Evolutionary conservation across 2,888 invertebrate species (phyloP).

Genomic region (Autographa gamma): DNA sequence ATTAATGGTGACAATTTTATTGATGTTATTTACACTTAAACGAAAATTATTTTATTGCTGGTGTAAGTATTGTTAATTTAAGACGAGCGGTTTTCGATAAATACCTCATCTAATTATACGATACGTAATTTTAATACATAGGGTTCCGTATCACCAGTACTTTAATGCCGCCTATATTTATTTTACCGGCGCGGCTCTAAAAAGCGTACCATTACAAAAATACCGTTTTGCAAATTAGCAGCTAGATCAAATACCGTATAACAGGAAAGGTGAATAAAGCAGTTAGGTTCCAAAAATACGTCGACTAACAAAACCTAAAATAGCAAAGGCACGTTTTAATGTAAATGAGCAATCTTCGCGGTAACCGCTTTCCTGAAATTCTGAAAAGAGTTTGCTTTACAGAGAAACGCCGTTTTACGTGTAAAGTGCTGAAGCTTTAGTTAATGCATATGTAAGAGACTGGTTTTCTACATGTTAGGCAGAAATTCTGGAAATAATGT

Average conservation of each 20-base stretch:
- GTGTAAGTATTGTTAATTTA: too few relatives aligned
- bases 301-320: not conserved
- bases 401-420: not conserved
- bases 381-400: constrained; percentile 10
- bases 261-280: not conserved
- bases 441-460: constrained; percentile 22
- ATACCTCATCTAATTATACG: too few relatives aligned
- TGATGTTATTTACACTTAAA: too few relatives aligned
- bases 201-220: not conserved
- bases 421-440: constrained; percentile 4
- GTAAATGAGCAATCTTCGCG: constrained; percentile 15
- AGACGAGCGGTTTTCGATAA: too few relatives aligned
- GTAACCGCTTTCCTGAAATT: not conserved
- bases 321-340: constrained; percentile 7
- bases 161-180: too few relatives aligned
- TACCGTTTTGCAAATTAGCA: not conserved
- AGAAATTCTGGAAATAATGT: not conserved
- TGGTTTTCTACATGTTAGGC: not conserved
- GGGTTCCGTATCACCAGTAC: too few relatives aligned
- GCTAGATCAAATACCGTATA: not conserved
- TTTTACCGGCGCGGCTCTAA: too few relatives aligned
- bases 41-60: too few relatives aligned
- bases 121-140: too few relatives aligned
- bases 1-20: too few relatives aligned
- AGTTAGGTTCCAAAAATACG: not conserved